Base-by-base conservation (phyloP, 2,797 vertebrate genomes). In the Staurois parvus region DNA sequence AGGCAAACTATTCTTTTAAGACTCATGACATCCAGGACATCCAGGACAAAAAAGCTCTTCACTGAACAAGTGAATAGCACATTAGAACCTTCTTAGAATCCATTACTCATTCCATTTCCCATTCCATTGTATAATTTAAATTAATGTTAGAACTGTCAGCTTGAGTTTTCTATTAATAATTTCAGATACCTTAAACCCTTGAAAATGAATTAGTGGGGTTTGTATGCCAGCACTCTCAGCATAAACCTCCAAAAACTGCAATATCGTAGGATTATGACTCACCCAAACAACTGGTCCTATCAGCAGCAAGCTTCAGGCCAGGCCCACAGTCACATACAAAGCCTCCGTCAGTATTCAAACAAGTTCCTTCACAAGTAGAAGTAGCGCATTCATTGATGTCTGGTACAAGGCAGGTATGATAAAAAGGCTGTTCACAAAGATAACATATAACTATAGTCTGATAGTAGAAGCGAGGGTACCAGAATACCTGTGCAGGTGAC, bases 281-380 rank as follows among this genome's bases (percentile, higher is more conserved):
- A 94, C 94, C 95, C 83, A 89, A 91, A 89, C 93, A 94, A 90
- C 91, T 92, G 87, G 91, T 93, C 72, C 91, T 91, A 70, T 95
- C 91, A 0, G 94, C 87, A 0, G 94, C 89, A 21, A 95, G 93
- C 85, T 91, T 93, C 91, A 92, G 88, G 34, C 94, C 94, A 0
- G 89, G 90, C 48, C 94, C 92, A 0, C 94, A 94, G 88, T 94
- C 92, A 1, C 94, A 95, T 82, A 94, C 90, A 6, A 93, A 95
- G 17, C 94, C 94, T 0, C 95, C 94, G 88, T 95, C 94, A 0
- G 93, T 95, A 90, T 95, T 95, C 84, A 94, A 87, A 0, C 94
- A 95, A 26, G 52, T 89, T 29, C 93, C 93, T 76, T 94, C 91
- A 0, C 94, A 95, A 11, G 94, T 92, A 0, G 92, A 86, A 0